Percentiles rank a stretch among this genome's conserved stretches.
These are phyloP conservation scores for Ophion ellenae DNA, from an alignment of 2,888 invertebrate species.

Conservation along the genomic window DNA sequence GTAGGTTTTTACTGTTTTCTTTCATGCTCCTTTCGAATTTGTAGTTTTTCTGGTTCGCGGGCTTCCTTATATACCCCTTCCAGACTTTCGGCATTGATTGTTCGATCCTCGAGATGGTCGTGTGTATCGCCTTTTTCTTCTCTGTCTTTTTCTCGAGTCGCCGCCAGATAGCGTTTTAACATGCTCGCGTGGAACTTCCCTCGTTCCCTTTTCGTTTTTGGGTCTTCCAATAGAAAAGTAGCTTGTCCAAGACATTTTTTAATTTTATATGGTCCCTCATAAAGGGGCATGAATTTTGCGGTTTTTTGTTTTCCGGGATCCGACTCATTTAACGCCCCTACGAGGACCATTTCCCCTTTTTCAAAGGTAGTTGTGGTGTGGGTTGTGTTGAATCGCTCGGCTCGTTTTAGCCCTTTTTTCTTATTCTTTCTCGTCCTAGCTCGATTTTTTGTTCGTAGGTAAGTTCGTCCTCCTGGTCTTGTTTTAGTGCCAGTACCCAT, in stretches of 20 bases:
- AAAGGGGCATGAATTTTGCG: conserved; percentile 2
- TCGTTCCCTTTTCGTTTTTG: not conserved
- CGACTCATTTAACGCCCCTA: not conserved
- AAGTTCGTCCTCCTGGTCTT: not conserved
- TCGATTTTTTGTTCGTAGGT: not conserved
- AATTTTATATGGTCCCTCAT: conserved; percentile 9
- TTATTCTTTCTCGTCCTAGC: conserved; percentile 7
- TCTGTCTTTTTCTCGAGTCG: not conserved
- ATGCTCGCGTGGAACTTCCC: conserved; percentile 24
- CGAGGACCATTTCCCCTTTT: not conserved
- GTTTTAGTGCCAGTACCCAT: not conserved
- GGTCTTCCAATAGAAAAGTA: conserved; percentile 19
- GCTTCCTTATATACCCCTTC: too few species aligned
- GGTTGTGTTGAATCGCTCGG: not conserved
- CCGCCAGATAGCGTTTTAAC: not conserved
- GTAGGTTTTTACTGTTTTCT: too few species aligned
- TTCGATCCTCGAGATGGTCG: not conserved
- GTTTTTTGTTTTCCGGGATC: not conserved
- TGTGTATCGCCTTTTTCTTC: not conserved
- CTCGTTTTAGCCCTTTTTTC: conserved; percentile 8
- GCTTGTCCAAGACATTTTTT: not conserved
- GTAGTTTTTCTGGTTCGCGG: too few species aligned
- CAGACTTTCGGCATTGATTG: not conserved
- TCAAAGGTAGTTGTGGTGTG: not conserved
- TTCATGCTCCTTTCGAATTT: too few species aligned